These are phyloP conservation scores for Cyclargus thomasi DNA, from an alignment of 1,140 invertebrate genomes.

Conservation along the genomic window DNA sequence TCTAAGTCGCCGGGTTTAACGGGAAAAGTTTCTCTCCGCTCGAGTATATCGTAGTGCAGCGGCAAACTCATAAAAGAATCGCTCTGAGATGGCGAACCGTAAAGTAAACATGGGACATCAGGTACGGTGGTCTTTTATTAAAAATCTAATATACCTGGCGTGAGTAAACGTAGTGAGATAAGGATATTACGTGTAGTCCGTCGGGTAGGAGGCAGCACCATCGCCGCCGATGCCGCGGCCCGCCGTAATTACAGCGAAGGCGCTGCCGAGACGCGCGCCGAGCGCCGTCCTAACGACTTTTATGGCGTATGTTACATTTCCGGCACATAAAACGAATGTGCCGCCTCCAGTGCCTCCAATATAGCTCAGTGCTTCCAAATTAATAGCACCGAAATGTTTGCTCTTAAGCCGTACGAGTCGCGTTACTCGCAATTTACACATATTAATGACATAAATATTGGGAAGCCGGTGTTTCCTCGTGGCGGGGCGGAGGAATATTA, in stretches of 20 bases:
- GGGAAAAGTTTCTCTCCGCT: neutral
- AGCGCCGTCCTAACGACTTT: slow-evolving; percentile 71
- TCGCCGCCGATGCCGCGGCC: slow-evolving; percentile 49
- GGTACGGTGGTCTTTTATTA: slow-evolving; percentile 6
- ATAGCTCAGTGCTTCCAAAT: slow-evolving; percentile 61
- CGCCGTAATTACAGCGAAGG: slow-evolving; percentile 67
- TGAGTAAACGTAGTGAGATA: neutral
- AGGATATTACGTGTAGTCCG: neutral
- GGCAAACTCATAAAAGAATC: neutral
- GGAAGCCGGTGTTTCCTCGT: slow-evolving; percentile 25
- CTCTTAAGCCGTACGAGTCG: slow-evolving; percentile 53
- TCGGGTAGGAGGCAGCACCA: slow-evolving; percentile 28
- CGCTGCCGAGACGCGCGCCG: slow-evolving; percentile 59
- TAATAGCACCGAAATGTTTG: slow-evolving; percentile 68
- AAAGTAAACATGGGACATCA: neutral
- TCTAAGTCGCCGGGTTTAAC: neutral
- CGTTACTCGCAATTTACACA: slow-evolving; percentile 49
- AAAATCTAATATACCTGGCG: slow-evolving; percentile 10
- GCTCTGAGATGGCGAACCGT: neutral
- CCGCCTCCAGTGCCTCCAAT: slow-evolving; percentile 61
- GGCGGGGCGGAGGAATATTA: slow-evolving; percentile 19
- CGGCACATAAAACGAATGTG: slow-evolving; percentile 73
- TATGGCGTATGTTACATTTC: slow-evolving; percentile 73
- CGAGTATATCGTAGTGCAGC: neutral
- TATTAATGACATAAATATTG: slow-evolving; percentile 51